Evolutionary conservation across 53 echinoderm and acorn worm genomes (phyloP), one percentile per base, ranked within the genome.

Genomic region (Apostichopus leukothele): DNA sequence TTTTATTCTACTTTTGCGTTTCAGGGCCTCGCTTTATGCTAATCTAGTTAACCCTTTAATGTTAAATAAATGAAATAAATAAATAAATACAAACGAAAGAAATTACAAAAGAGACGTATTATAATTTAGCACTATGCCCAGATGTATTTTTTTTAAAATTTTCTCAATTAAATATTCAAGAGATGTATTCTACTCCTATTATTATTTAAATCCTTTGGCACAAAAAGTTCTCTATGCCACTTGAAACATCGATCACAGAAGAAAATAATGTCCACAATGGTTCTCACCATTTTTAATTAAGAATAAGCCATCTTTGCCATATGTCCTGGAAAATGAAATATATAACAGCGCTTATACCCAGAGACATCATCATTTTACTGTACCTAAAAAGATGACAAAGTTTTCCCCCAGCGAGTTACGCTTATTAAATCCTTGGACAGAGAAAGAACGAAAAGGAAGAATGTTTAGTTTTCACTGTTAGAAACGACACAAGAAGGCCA

Each of bases 41-140:
- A 39, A 3, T 3, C 39, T 3, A 3, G 39, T 39, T 39, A 0
- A 39, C 39, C 39, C 39, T 39, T 39, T 39, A 39, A 39, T 39
- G 39, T 39, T 39, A 39, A 39, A 39, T 39, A 39, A 39, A 39
- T 39, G 39, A 39, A 39, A 39, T 39, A 39, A 39, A 25, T 25
- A 25, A 25, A 39, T 39, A 39, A 2, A 39, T 3, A 39, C 39
- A 3, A 39, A 39, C 2, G 39, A 39, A 39, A 39, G 39, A 39
- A 39, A 39, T 39, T 3, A 39, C 39, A 39, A 39, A 39, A 39
- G 39, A 39, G 39, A 39, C 39, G 39, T 39, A 39, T 26, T 50
- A 16, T 77, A 77, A 77, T 81, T 81, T 81, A 81, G 81, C 81
- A 81, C 81, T 81, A 81, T 81, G 81, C 81, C 81, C 81, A 81